Base-by-base conservation (phyloP, 2,797 vertebrate species). In the Adelosebastes latens region DNA sequence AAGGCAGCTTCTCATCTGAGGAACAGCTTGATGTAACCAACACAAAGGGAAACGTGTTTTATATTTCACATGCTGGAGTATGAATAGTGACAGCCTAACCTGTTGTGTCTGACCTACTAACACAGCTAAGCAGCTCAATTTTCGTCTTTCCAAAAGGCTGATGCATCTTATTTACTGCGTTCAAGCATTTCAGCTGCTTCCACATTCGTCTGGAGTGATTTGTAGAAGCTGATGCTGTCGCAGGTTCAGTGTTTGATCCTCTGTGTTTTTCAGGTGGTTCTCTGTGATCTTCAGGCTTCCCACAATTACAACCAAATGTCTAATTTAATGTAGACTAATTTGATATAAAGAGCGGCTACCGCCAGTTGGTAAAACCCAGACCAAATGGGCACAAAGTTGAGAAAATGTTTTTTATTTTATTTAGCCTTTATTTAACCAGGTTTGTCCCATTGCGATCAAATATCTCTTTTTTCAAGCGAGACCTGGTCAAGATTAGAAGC, bases 1-100 rank as follows among this genome's bases (percentile, higher is more conserved):
- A 32, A 77, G 32, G 75, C 63, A 2, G 25, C 42, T 3, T 77
- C 59, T 72, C 67, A 83, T 81, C 63, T 3, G 46, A 78, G 24
- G 46, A 24, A 2, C 20, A 2, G 67, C 56, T 73, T 62, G 75
- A 74, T 66, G 29, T 5, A 46, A 2, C 34, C 6, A 0, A 25
- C 70, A 39, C 58, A 56, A 27, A 80, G 65, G 6, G 22, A 49
- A 46, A 29, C 42, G 5, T n/a, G 24, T 27, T 46, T 71, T 6
- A 4, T 42, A 29, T 46, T 56, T 25, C 10, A 24, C 69, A 2
- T 3, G 20, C 61, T 12, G 49, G 11, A 53, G 16, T 1, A 55
- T 55, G 25, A 85, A 16, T 10, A 46, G 58, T 34, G 80, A 73
- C 62, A 24, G 3, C 10, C 2, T 2, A 4, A 42, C 69, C 29